Percentiles rank a stretch among this genome's conserved stretches.
phyloP scores from a whole-genome alignment of 2,797 vertebrate genomes.

The Picus viridis region DNA sequence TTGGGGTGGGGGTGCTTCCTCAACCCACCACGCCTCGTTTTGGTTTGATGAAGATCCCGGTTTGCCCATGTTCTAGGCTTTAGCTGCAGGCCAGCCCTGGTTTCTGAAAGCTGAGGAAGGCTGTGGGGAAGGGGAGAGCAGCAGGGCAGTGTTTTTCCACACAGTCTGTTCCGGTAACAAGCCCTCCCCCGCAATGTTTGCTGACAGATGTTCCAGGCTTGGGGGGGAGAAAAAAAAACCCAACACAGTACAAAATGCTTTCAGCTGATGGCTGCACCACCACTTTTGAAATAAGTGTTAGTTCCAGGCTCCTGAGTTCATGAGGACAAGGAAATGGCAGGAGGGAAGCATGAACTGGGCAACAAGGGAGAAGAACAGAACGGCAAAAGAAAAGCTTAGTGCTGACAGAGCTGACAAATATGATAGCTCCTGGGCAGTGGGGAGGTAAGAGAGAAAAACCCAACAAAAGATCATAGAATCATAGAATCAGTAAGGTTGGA shows the following conservation, averaged over 20 bases:
- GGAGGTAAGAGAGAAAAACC: not conserved
- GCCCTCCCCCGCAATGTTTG: not conserved
- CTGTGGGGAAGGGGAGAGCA: not conserved
- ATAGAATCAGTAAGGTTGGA: too few species aligned
- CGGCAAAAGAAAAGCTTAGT: constrained; percentile 1
- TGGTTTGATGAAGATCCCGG: not conserved
- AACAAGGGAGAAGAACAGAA: not conserved
- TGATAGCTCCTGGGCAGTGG: not conserved
- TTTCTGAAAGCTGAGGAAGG: not conserved
- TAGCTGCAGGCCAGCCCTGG: not conserved
- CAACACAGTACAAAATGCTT: constrained; percentile 2
- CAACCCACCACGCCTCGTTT: not conserved
- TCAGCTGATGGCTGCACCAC: not conserved
- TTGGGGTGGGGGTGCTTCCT: too few species aligned
- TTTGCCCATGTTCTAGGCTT: not conserved
- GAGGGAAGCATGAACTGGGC: not conserved
- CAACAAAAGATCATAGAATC: too few species aligned
- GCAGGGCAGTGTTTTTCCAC: constrained; percentile 2
- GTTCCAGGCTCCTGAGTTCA: constrained; percentile 27
- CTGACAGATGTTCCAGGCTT: constrained; percentile 53
- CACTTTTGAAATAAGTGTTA: constrained; percentile 41
- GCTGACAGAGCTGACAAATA: not conserved
- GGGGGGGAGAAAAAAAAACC: too few species aligned
- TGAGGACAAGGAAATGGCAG: not conserved
- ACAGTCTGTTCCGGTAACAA: constrained; percentile 7